Evolutionary conservation across 2,113 vertebrate genomes (phyloP).

Genomic region (Oryzias woworae): DNA sequence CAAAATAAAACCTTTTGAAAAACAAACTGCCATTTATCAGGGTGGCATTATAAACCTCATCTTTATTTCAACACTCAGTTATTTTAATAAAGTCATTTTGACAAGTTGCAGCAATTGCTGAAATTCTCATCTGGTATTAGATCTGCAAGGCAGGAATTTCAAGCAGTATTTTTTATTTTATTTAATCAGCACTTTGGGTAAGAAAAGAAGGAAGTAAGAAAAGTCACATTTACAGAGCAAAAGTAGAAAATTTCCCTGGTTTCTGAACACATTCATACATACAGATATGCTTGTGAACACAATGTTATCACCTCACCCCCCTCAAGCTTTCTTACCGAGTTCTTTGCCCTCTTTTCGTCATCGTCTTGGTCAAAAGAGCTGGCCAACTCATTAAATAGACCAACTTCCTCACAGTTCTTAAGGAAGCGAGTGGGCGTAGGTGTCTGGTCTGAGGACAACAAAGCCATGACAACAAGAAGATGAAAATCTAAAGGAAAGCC

Average conservation of each 20-base stretch:
- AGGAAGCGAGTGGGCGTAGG: conserved; percentile 97
- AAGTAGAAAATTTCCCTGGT: not conserved
- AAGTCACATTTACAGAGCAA: not conserved
- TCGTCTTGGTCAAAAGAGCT: conserved; percentile 96
- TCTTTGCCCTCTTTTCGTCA: conserved; percentile 86
- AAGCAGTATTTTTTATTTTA: conserved; percentile 6
- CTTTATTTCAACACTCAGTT: not conserved
- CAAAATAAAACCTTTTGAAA: conserved; percentile 1
- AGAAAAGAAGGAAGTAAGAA: conserved; percentile 28
- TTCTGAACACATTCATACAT: conserved; percentile 5
- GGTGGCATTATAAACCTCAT: conserved; percentile 17
- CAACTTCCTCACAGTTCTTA: conserved; percentile 98
- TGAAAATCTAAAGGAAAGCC: conserved; percentile 33
- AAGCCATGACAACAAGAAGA: conserved; percentile 30
- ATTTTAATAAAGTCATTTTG: not conserved
- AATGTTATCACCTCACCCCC: conserved; percentile 12
- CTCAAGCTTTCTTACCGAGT: conserved; percentile 66
- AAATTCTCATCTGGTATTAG: not conserved
- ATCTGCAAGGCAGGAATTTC: conserved; percentile 10
- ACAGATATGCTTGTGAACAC: not conserved
- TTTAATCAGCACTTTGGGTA: conserved; percentile 16
- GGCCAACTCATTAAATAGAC: conserved; percentile 94
- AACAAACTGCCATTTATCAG: conserved; percentile 22
- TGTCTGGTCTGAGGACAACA: conserved; percentile 86
- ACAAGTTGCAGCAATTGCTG: conserved; percentile 7